phyloP scores from a whole-genome alignment of 2,113 vertebrate species.

The Spheniscus mendiculus region DNA sequence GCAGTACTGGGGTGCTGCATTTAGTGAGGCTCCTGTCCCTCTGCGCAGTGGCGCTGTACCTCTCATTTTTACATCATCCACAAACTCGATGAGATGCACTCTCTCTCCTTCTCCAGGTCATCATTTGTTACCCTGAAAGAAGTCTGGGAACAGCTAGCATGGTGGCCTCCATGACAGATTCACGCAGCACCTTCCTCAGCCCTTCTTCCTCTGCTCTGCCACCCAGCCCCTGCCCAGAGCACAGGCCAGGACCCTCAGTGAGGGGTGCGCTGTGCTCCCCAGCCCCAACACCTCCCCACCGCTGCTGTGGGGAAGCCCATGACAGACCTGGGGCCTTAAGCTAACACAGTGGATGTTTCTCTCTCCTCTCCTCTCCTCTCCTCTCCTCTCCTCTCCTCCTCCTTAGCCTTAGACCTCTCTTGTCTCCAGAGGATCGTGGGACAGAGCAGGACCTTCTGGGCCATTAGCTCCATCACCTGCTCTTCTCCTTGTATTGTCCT shows the following conservation, averaged over 20 bases:
- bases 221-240: not conserved
- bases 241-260: not conserved
- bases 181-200: not conserved
- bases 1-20: not conserved
- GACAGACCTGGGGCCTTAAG: not conserved
- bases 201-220: not conserved
- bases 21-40: not conserved
- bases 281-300: too few relatives aligned
- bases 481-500: not conserved
- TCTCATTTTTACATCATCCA: not conserved
- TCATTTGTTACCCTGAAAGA: not conserved
- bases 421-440: not conserved
- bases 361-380: too few relatives aligned
- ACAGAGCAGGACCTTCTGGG: not conserved
- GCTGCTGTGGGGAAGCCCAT: not conserved
- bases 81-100: not conserved
- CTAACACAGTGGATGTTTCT: not conserved
- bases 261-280: not conserved
- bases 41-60: rapidly evolving
- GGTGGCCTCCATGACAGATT: not conserved
- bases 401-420: not conserved
- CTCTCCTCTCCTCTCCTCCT: too few relatives aligned
- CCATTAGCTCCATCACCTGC: not conserved
- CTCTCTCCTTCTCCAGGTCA: not conserved
- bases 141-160: not conserved